Evolutionary conservation across 2,888 invertebrate genomes (phyloP).

Genomic region (Lathronympha strigana): DNA sequence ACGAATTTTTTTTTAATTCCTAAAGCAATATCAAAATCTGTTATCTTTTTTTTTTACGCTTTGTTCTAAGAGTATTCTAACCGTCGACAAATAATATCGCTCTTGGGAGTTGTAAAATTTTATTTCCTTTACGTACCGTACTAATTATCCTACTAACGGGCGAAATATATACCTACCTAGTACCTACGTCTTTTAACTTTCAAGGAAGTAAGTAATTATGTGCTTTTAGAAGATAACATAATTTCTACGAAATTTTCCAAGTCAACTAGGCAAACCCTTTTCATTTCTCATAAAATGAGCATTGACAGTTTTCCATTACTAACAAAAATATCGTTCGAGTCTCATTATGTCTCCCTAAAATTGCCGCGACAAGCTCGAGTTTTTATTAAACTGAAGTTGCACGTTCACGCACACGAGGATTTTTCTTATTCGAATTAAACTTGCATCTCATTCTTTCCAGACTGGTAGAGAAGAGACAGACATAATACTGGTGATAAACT

Average conservation of each 20-base stretch:
- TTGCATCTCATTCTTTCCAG: constrained; percentile 1
- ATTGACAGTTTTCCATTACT: constrained; percentile 27
- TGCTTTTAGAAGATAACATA: not conserved
- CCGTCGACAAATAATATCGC: too few relatives aligned
- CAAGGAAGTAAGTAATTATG: too few relatives aligned
- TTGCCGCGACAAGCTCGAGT: not conserved
- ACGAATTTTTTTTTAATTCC: too few relatives aligned
- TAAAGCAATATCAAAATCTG: too few relatives aligned
- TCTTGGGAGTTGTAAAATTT: too few relatives aligned
- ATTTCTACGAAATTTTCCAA: not conserved
- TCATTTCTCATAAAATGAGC: constrained; percentile 15
- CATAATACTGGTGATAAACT: constrained; percentile 21
- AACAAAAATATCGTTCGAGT: constrained; percentile 25
- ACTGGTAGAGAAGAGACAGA: constrained; percentile 26
- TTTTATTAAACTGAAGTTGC: not conserved
- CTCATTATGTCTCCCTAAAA: constrained; percentile 29
- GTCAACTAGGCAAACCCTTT: constrained; percentile 14
- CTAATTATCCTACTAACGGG: too few relatives aligned
- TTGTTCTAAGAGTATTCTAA: too few relatives aligned
- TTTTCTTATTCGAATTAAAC: constrained; percentile 1
- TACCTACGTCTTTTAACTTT: too few relatives aligned
- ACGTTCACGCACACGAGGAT: not conserved
- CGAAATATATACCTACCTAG: too few relatives aligned
- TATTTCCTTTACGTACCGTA: too few relatives aligned
- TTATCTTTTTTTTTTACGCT: too few relatives aligned